phyloP scores from a whole-genome alignment of 64 coral and sea anemone genomes.

The Montipora sp. region DNA sequence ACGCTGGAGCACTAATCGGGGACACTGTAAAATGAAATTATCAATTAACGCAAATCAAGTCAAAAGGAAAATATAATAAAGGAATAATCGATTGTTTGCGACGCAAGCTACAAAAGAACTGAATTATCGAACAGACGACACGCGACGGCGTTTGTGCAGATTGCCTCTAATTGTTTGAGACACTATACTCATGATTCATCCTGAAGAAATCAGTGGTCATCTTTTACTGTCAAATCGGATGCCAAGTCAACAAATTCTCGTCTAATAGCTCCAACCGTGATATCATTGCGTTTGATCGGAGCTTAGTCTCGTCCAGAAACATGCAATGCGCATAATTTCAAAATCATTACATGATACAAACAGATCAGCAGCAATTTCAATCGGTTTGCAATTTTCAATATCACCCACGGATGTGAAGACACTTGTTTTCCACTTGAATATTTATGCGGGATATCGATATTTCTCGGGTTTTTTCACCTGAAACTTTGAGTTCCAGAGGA shows the following conservation, averaged over 20 bases:
- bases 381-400: no score
- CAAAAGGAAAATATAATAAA: no score
- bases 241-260: neutral
- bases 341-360: neutral
- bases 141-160: neutral
- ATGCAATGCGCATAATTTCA: neutral
- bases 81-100: neutral
- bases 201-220: neutral
- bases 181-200: neutral
- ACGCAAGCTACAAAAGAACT: neutral
- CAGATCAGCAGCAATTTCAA: no score
- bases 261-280: no score
- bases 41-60: no score
- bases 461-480: neutral
- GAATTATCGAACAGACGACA: neutral
- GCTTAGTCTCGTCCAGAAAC: no score
- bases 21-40: no score
- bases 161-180: neutral
- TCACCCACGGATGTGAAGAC: neutral
- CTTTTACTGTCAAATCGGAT: neutral
- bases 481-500: neutral
- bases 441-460: neutral
- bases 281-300: no score
- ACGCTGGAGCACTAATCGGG: no score
- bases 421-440: neutral